These are phyloP conservation scores for Diorhabda sublineata DNA, from an alignment of 1,140 invertebrate genomes.

Conservation along the genomic window DNA sequence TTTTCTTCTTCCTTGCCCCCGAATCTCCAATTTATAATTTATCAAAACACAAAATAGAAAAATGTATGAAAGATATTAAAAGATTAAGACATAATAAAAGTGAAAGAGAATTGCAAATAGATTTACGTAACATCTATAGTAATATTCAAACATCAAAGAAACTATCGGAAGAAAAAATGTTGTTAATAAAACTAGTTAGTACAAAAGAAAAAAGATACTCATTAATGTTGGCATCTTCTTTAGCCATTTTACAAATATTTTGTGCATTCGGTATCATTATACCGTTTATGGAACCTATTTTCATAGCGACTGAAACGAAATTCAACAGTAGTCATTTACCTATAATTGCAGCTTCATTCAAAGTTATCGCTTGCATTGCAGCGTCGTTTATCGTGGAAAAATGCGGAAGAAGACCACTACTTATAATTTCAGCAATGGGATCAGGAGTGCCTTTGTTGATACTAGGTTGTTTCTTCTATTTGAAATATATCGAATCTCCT, in stretches of 20 bases:
- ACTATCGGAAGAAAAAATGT: background rate
- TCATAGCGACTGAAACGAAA: conserved; percentile 2
- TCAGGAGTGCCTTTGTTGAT: conserved; percentile 50
- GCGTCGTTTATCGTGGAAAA: conserved; percentile 62
- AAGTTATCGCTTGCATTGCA: conserved; percentile 65
- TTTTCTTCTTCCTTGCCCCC: conserved; percentile 68
- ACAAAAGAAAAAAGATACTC: background rate
- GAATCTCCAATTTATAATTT: conserved; percentile 75
- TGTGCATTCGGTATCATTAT: conserved; percentile 58
- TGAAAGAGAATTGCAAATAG: conserved; percentile 49
- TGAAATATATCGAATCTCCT: conserved; percentile 47
- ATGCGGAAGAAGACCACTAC: conserved; percentile 66
- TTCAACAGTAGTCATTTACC: conserved; percentile 64
- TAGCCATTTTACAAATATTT: conserved; percentile 65
- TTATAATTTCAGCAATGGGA: conserved; percentile 66
- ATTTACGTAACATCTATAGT: conserved; percentile 52
- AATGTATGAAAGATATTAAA: conserved; percentile 60
- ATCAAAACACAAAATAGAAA: conserved; percentile 54
- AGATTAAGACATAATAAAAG: conserved; percentile 52
- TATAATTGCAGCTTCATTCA: conserved; percentile 75
- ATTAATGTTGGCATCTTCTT: background rate
- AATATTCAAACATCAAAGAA: conserved; percentile 48
- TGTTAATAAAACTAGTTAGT: background rate
- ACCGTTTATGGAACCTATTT: conserved; percentile 3
- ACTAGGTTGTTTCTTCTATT: conserved; percentile 61